A percentile compares a stretch with the other conserved stretches of the same genome.
These are phyloP conservation scores for Brotula barbata DNA, from an alignment of 2,797 vertebrate species.

Conservation along the genomic window DNA sequence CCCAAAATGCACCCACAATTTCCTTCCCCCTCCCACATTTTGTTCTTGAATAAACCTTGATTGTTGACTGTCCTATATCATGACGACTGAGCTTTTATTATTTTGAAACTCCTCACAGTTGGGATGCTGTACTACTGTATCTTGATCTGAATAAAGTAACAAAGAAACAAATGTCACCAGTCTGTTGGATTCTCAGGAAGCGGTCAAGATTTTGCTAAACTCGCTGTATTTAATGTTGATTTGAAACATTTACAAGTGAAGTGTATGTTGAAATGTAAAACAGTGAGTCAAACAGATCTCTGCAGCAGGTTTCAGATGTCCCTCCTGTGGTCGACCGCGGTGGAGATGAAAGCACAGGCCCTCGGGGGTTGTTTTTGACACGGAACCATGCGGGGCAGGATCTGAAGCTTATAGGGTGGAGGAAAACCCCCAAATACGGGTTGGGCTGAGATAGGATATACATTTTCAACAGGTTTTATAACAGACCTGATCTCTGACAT, in stretches of 20 bases:
- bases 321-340: slow-evolving; percentile 53
- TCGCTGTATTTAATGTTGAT: too few relatives aligned
- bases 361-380: slow-evolving; percentile 40
- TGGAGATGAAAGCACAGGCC: slow-evolving; percentile 61
- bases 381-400: slow-evolving; percentile 33
- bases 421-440: slow-evolving; percentile 34
- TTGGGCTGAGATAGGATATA: slow-evolving; percentile 18
- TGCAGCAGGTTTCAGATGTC: too few relatives aligned
- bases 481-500: too few relatives aligned
- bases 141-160: slow-evolving; percentile 81
- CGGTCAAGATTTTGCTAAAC: too few relatives aligned
- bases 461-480: too few relatives aligned
- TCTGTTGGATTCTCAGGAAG: too few relatives aligned
- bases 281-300: too few relatives aligned
- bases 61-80: slow-evolving; percentile 72
- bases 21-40: slow-evolving; percentile 28
- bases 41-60: slow-evolving; percentile 69
- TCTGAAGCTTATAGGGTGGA: slow-evolving; percentile 49
- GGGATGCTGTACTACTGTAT: slow-evolving; percentile 77
- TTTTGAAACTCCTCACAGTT: slow-evolving; percentile 65
- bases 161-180: slow-evolving; percentile 31
- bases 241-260: too few relatives aligned
- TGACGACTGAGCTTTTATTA: slow-evolving; percentile 71
- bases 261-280: too few relatives aligned
- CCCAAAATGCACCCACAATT: slow-evolving; percentile 32